phyloP scores from a whole-genome alignment of 2,113 vertebrate genomes.

The Tichodroma muraria region DNA sequence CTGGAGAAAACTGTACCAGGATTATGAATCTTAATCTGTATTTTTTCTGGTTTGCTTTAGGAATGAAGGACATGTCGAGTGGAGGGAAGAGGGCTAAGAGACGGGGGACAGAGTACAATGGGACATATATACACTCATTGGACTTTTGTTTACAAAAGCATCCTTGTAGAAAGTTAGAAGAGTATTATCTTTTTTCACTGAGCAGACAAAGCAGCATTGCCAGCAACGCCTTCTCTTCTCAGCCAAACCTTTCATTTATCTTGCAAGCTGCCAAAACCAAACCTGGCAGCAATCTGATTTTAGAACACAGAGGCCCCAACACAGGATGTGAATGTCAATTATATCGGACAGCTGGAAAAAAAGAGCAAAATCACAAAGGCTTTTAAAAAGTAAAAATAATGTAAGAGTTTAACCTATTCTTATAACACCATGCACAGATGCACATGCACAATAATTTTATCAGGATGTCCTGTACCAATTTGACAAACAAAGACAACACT shows the following conservation, averaged over 20 bases:
- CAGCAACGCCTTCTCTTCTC: background rate
- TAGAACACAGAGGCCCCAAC: background rate
- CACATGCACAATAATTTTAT: background rate
- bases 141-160: slow-evolving; percentile 2
- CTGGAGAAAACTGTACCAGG: background rate
- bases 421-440: background rate
- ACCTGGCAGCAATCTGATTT: slow-evolving; percentile 32
- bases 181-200: slow-evolving; percentile 6
- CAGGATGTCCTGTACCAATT: background rate
- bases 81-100: background rate
- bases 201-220: slow-evolving; percentile 8
- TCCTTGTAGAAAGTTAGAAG: slow-evolving; percentile 5
- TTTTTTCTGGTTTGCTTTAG: background rate
- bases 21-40: background rate
- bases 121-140: background rate
- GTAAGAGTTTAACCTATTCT: background rate
- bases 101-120: background rate
- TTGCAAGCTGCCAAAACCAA: slow-evolving; percentile 24
- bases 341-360: slow-evolving; percentile 25
- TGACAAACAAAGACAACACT: background rate
- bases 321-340: background rate
- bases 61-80: background rate
- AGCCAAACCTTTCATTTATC: slow-evolving; percentile 42
- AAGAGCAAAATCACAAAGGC: background rate
- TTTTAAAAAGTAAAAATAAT: background rate